phyloP scores from a whole-genome alignment of 2,113 vertebrate genomes.

The Crotalus viridis region DNA sequence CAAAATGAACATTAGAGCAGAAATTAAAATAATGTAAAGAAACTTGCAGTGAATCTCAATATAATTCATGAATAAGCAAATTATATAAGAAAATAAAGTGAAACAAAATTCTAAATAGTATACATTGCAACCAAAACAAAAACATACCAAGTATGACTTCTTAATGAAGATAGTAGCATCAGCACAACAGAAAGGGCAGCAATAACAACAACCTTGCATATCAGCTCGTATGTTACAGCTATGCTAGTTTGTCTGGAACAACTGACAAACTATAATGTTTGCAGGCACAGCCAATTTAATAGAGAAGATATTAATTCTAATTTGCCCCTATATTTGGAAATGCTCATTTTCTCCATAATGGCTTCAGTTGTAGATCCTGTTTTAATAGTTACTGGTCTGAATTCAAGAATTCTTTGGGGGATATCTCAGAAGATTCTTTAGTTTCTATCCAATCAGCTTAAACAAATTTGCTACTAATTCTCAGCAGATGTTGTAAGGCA shows the following conservation, averaged over 20 bases:
- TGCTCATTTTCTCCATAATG: background rate
- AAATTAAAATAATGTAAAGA: slow-evolving; percentile 9
- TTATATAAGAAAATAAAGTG: background rate
- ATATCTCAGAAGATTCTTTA: background rate
- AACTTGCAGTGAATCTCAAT: background rate
- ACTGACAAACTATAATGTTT: background rate
- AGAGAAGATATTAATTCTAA: background rate
- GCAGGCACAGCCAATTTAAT: background rate
- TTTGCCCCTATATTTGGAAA: background rate
- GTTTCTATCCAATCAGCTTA: background rate
- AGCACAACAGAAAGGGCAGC: background rate
- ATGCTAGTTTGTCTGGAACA: background rate
- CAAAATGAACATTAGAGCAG: slow-evolving; percentile 7
- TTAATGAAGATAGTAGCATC: background rate
- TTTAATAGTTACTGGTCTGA: background rate
- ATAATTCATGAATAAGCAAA: background rate
- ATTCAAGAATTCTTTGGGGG: background rate
- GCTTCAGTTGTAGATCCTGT: background rate
- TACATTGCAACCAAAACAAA: background rate
- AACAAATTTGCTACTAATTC: background rate
- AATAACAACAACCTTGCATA: background rate
- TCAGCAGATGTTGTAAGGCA: background rate
- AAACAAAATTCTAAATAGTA: background rate
- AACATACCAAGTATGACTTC: background rate
- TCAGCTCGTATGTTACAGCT: background rate